A percentile compares a stretch with the other conserved stretches of the same genome.
Evolutionary conservation across 2,888 invertebrate genomes (phyloP).

Genomic region (Pammene aurita): DNA sequence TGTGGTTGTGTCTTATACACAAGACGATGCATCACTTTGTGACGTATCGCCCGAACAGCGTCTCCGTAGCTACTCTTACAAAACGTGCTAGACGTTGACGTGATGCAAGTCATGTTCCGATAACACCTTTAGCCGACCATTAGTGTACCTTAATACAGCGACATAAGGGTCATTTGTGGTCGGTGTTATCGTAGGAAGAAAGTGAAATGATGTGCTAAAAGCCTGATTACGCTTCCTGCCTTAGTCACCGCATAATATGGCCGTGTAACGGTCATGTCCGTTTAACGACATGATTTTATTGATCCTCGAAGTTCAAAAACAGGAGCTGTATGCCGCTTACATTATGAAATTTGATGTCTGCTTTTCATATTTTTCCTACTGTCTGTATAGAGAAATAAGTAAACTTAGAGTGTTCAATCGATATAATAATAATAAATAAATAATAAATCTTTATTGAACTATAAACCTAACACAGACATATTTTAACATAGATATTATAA

Average conservation of each 20-base stretch:
- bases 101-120: conserved; percentile 30
- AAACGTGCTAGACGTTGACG: conserved; percentile 11
- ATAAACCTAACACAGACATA: too few relatives aligned
- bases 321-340: too few relatives aligned
- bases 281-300: background rate
- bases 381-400: too few relatives aligned
- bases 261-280: background rate
- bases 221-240: conserved; percentile 28
- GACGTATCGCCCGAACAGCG: background rate
- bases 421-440: too few relatives aligned
- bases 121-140: background rate
- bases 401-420: too few relatives aligned
- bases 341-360: too few relatives aligned
- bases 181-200: conserved; percentile 8
- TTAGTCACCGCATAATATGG: conserved; percentile 26
- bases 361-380: too few relatives aligned
- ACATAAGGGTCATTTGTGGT: background rate
- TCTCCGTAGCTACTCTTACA: background rate
- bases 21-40: too few relatives aligned
- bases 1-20: too few relatives aligned
- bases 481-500: too few relatives aligned
- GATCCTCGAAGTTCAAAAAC: too few relatives aligned
- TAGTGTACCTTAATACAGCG: background rate
- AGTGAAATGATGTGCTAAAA: conserved; percentile 39
- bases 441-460: too few relatives aligned